Conservation (phyloP, 2,888 invertebrate genomes). For the Octodonta nipae region DNA sequence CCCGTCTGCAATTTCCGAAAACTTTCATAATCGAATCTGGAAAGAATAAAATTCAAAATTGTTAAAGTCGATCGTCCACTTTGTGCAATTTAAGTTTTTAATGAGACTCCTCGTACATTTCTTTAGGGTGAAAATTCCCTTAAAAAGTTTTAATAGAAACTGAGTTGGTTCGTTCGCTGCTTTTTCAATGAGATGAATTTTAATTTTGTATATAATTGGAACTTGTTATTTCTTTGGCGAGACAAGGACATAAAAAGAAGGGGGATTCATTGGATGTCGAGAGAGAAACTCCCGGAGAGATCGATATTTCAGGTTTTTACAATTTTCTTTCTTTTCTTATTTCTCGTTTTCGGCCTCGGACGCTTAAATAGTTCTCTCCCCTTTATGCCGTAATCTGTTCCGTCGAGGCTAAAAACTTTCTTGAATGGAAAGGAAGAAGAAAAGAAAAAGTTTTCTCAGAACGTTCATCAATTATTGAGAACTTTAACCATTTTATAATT, state of each 20-base stretch:
- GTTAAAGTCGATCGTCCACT: conserved; percentile 30
- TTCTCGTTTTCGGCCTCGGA: conserved; percentile 11
- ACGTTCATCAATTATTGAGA: conserved; percentile 16
- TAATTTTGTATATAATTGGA: conserved; percentile 37
- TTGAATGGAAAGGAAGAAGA: conserved; percentile 11
- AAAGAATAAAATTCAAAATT: too few relatives aligned
- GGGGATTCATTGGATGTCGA: conserved; percentile 13
- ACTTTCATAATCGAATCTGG: too few relatives aligned
- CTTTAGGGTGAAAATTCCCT: conserved; percentile 31
- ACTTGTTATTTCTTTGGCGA: conserved; percentile 32
- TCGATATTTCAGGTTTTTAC: conserved; percentile 18
- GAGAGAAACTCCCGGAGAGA: conserved; percentile 9
- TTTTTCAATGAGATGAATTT: conserved; percentile 38
- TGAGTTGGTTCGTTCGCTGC: conserved; percentile 32
- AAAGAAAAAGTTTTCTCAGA: conserved; percentile 5
- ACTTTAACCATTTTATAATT: conserved; percentile 15
- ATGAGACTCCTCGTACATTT: conserved; percentile 30
- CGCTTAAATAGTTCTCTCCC: too few relatives aligned
- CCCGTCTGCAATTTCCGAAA: too few relatives aligned
- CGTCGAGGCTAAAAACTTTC: conserved; percentile 10
- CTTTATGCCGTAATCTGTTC: too few relatives aligned
- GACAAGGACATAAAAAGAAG: conserved; percentile 23
- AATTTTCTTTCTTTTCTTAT: conserved; percentile 15
- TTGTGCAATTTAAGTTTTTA: conserved; percentile 35
- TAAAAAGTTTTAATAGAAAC: conserved; percentile 37